Conservation (phyloP, 1,140 invertebrate genomes). For the Trachymyrmex septentrionalis region DNA sequence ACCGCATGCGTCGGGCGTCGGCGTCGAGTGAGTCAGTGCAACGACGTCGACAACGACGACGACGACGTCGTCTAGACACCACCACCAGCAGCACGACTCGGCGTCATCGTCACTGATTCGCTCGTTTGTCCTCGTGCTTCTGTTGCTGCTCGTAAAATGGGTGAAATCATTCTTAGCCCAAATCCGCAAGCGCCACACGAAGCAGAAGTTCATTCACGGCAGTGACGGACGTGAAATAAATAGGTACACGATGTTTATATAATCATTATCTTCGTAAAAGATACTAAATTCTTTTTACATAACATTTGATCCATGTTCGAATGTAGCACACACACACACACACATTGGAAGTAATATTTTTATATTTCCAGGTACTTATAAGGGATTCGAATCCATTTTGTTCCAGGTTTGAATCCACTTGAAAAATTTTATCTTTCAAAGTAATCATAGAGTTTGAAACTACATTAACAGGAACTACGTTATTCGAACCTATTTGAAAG, state of each 20-base stretch:
- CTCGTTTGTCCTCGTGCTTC: constrained; percentile 64
- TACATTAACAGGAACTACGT: not conserved
- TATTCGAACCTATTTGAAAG: not conserved
- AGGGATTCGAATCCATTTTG: too few species aligned
- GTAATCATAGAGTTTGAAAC: not conserved
- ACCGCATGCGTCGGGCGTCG: constrained; percentile 68
- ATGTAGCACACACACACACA: too few species aligned
- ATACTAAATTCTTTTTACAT: not conserved
- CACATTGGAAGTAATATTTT: too few species aligned
- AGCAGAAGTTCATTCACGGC: constrained; percentile 45
- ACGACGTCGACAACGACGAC: constrained; percentile 74
- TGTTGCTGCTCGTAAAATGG: constrained; percentile 66
- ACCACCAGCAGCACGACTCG: constrained; percentile 64
- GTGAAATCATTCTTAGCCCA: constrained; percentile 73
- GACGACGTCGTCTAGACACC: constrained; percentile 81
- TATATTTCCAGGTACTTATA: too few species aligned
- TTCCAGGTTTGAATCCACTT: too few species aligned
- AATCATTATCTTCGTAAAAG: not conserved
- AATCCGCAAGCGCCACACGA: constrained; percentile 44
- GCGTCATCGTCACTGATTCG: constrained; percentile 79
- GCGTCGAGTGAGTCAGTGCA: constrained; percentile 82
- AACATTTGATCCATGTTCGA: too few species aligned
- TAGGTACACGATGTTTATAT: not conserved
- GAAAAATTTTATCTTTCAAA: not conserved
- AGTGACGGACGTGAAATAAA: constrained; percentile 9